Base-by-base conservation (phyloP, 1,140 invertebrate species). In the Cardiocondyla obscurior region DNA sequence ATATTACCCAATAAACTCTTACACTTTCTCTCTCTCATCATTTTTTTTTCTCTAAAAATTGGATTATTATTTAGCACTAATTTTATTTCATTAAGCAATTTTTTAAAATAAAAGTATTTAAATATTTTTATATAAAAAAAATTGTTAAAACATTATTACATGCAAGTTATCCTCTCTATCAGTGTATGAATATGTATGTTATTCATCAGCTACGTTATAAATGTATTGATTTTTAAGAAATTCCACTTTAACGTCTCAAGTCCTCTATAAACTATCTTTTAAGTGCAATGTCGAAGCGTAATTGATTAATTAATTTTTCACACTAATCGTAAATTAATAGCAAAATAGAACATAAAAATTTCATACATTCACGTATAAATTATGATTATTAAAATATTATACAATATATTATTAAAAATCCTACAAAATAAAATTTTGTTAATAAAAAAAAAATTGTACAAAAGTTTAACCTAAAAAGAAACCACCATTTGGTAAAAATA, bases 101-200 rank as follows among this genome's bases (percentile, higher is more conserved):
- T n/a, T n/a, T n/a, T n/a, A n/a, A n/a, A n/a, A n/a, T 0, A n/a
- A 39, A 39, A 44, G 12, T 19, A 60, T 36, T 33, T 42, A 30
- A 19, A 10, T 42, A 39, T 42, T 39, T 39, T 58, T 30, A 46
- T 30, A 46, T 58, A 2, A 58, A 30, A 14, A 42, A n/a, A 19
- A 4, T n/a, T 44, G 22, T 10, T n/a, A n/a, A 19, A 57, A 42
- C 1, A 44, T 60, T n/a, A 74, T 58, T 42, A 8, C 10, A 42
- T 55, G 22, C 33, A 36, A 30, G 39, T 2, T 30, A 7, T 60
- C 10, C 22, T 74, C 30, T 28, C 4, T 57, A 62, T 36, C 5
- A 60, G 1, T 46, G 8, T n/a, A 30, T 70, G 14, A 70, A 70
- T 57, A 73, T 57, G 39, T 60, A 74, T 74, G n/a, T 33, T 74